phyloP scores from a whole-genome alignment of 1,140 invertebrate genomes.

The Hermatobates lingyangjiaoensis region DNA sequence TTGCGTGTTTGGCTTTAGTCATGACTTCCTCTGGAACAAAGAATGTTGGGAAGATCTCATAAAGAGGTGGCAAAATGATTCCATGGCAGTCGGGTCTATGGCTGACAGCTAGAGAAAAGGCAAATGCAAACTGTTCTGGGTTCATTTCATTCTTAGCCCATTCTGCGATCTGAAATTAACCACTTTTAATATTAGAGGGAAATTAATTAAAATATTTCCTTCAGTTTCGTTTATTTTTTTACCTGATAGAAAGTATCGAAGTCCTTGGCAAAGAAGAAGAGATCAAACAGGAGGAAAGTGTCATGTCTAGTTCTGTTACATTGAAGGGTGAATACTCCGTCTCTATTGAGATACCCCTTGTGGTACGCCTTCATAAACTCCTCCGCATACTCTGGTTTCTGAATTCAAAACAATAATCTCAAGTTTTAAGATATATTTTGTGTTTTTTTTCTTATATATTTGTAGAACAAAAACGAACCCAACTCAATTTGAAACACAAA shows the following conservation, averaged over 20 bases:
- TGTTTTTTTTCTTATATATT: neutral
- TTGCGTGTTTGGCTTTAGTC: constrained; percentile 31
- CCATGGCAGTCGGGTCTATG: constrained; percentile 38
- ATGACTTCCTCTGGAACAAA: constrained; percentile 38
- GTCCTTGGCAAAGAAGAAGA: constrained; percentile 43
- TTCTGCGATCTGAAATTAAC: constrained; percentile 36
- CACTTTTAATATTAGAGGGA: constrained; percentile 15
- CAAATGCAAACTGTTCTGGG: constrained; percentile 40
- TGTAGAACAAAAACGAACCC: neutral
- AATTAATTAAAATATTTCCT: neutral
- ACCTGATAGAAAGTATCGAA: constrained; percentile 20
- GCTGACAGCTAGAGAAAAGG: constrained; percentile 34
- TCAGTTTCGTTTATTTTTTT: constrained; percentile 19
- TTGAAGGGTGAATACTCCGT: constrained; percentile 38
- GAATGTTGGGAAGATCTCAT: constrained; percentile 42
- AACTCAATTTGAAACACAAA: neutral
- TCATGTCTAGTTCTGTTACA: constrained; percentile 38
- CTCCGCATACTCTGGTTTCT: constrained; percentile 35
- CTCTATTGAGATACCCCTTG: constrained; percentile 33
- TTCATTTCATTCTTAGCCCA: constrained; percentile 41
- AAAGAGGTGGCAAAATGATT: constrained; percentile 38
- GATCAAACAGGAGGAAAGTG: constrained; percentile 38
- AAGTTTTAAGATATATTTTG: neutral
- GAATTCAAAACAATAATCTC: neutral
- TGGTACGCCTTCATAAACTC: constrained; percentile 34